Percentiles rank a stretch among this genome's conserved stretches.
Evolutionary conservation across 2,113 vertebrate genomes (phyloP).

Genomic region (Chaetodon auriga): DNA sequence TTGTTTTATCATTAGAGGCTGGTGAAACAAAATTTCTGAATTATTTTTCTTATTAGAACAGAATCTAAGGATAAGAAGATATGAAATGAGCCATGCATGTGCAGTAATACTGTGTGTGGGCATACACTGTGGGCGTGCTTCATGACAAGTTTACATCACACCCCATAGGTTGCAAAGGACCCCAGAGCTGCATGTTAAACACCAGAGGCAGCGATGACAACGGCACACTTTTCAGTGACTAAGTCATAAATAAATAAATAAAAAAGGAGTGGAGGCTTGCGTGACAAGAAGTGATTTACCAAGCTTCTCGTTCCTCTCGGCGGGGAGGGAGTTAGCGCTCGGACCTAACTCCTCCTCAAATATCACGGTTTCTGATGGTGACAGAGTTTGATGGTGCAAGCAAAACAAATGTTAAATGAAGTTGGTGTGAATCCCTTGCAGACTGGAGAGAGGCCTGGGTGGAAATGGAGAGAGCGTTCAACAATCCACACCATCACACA

Average conservation of each 20-base stretch:
- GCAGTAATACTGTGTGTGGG: not conserved
- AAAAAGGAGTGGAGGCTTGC: conserved; percentile 65
- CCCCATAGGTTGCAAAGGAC: not conserved
- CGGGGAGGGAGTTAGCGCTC: conserved; percentile 33
- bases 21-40: not conserved
- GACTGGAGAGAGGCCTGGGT: conserved; percentile 18
- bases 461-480: conserved; percentile 52
- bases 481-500: conserved; percentile 35
- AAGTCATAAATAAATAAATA: conserved; percentile 72
- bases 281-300: conserved; percentile 78
- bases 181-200: not conserved
- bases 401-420: conserved; percentile 72
- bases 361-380: conserved; percentile 71
- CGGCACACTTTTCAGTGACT: conserved; percentile 37
- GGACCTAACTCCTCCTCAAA: conserved; percentile 55
- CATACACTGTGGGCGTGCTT: not conserved
- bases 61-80: not conserved
- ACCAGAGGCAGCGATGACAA: conserved; percentile 29
- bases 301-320: conserved; percentile 51
- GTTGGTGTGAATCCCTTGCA: conserved; percentile 60
- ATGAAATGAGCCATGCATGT: not conserved
- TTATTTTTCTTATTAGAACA: not conserved
- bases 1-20: not conserved
- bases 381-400: conserved; percentile 68
- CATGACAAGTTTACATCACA: not conserved